Conservation (phyloP, 2,888 invertebrate species). For the Lasioglossum oenotherae region DNA sequence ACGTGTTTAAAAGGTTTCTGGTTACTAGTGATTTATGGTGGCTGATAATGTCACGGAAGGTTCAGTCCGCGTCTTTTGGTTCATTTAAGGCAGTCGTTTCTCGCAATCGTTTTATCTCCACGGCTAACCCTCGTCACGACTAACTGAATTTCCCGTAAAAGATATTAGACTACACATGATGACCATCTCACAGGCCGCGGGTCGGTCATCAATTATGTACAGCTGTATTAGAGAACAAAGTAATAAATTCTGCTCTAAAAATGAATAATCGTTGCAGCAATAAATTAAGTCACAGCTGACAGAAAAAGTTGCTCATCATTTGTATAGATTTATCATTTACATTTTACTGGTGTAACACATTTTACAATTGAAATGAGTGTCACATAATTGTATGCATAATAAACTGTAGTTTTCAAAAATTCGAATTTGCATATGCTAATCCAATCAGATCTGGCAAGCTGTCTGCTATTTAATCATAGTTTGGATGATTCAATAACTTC, state of each 20-base stretch:
- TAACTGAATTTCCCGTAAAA: neutral
- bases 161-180: neutral
- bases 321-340: neutral
- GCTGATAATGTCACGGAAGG: conserved; percentile 41
- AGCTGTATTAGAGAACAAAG: neutral
- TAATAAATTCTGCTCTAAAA: neutral
- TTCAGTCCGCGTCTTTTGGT: conserved; percentile 29
- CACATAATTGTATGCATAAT: neutral
- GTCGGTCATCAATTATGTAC: neutral
- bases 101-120: conserved; percentile 17
- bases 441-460: neutral
- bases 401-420: neutral
- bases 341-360: too few species aligned
- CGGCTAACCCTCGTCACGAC: neutral
- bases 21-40: conserved; percentile 56
- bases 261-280: neutral
- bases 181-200: neutral
- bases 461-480: neutral
- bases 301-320: neutral
- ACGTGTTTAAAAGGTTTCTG: conserved; percentile 58
- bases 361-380: neutral
- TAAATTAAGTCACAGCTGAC: neutral
- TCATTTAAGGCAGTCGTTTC: conserved; percentile 25
- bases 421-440: neutral
- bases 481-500: neutral